These are phyloP conservation scores for Drosophila ogumai DNA, from an alignment of 1,140 invertebrate species.

Conservation along the genomic window DNA sequence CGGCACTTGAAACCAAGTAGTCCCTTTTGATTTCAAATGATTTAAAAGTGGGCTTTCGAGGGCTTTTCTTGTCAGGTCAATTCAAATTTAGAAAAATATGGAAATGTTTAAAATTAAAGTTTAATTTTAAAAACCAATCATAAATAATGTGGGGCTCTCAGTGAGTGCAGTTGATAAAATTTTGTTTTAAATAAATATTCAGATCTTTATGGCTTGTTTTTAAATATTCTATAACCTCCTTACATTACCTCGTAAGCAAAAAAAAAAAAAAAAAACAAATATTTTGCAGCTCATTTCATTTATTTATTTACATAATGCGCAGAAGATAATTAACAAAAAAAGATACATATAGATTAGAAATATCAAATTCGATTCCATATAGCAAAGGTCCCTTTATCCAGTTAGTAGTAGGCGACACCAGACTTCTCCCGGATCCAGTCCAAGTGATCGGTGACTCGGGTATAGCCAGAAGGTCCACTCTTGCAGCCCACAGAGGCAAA, in stretches of 20 bases:
- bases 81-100: not conserved
- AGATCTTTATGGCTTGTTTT: too few species aligned
- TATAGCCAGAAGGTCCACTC: conserved; percentile 25
- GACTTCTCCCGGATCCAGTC: conserved; percentile 42
- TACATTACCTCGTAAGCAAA: not conserved
- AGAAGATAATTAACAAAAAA: not conserved
- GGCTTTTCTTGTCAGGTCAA: not conserved
- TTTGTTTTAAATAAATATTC: not conserved
- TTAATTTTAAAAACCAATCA: not conserved
- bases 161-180: too few species aligned
- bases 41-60: not conserved
- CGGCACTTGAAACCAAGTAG: not conserved
- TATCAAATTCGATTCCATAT: not conserved
- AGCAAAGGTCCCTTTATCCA: not conserved
- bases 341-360: not conserved
- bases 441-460: conserved; percentile 37
- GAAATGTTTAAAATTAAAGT: not conserved
- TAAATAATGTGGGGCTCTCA: not conserved
- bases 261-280: not conserved
- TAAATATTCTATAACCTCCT: not conserved
- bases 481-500: conserved; percentile 26
- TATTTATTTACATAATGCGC: conserved; percentile 1
- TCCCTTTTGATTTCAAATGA: not conserved
- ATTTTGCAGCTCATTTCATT: not conserved
- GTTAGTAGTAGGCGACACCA: conserved; percentile 46